Evolutionary conservation across 2,113 vertebrate genomes (phyloP).

Genomic region (Cinclus cinclus): DNA sequence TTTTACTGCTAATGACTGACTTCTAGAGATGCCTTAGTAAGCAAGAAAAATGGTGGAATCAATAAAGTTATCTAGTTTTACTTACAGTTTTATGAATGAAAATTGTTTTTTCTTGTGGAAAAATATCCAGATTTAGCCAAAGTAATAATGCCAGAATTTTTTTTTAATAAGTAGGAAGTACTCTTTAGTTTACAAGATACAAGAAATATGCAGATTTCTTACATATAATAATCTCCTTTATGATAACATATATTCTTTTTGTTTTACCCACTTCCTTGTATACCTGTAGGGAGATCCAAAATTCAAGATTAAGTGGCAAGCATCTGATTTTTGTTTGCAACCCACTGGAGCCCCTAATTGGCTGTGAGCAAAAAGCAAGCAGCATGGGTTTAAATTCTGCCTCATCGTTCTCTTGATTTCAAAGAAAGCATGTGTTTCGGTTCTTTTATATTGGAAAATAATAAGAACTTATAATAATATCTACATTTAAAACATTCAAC

Average conservation of each 20-base stretch:
- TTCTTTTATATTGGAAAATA: background rate
- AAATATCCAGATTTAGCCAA: background rate
- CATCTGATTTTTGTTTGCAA: background rate
- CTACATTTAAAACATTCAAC: background rate
- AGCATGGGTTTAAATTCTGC: background rate
- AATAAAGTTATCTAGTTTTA: background rate
- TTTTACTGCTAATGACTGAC: background rate
- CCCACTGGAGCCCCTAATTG: rapidly evolving
- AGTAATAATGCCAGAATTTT: background rate
- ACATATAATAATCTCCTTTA: background rate
- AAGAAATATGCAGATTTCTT: background rate
- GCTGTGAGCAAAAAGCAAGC: background rate
- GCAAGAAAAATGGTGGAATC: background rate
- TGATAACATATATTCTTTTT: background rate
- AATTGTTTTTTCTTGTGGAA: background rate
- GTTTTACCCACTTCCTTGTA: background rate
- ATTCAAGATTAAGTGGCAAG: background rate
- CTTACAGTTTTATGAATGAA: background rate
- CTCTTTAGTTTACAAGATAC: background rate
- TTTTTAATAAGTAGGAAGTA: background rate
- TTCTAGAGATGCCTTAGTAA: background rate
- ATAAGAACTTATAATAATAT: background rate
- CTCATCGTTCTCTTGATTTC: background rate
- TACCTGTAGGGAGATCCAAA: background rate
- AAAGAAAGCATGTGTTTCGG: background rate